Evolutionary conservation across 2,113 vertebrate genomes (phyloP), one percentile per base, ranked within the genome.

Genomic region (Turnix velox): DNA sequence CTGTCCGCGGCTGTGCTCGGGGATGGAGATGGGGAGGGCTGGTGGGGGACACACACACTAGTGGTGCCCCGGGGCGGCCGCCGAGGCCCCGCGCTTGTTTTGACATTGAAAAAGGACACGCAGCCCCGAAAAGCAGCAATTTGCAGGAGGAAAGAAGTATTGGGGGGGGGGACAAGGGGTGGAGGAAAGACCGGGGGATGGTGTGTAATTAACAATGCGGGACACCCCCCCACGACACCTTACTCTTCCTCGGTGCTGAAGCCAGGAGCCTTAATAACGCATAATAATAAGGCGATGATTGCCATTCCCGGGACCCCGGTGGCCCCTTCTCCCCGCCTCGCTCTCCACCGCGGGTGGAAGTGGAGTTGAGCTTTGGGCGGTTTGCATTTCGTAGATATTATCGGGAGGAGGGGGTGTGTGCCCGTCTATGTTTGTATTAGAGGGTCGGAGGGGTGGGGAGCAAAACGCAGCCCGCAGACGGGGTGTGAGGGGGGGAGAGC

Each of bases 1-100:
- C n/a, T n/a, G n/a, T n/a, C n/a, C n/a, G n/a, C n/a, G n/a, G n/a
- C n/a, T n/a, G n/a, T n/a, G n/a, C n/a, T n/a, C n/a, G n/a, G n/a
- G n/a, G n/a, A 96, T 97, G 96, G 95, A 97, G 95, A 95, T 97
- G 96, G 94, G 96, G 94, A 96, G 96, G 31, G n/a, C n/a, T 12
- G 40, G 27, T 11, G 43, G 78, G 17, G 10, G 18, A 20, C 23
- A 46, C 51, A 18, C 30, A 25, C 6, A 17, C 37, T 39, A 16
- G n/a, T 18, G 43, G 35, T 87, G 71, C 71, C 71, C 71, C 59
- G n/a, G 40, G 31, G 40, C 57, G 43, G 31, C 37, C 59, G 74
- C 74, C 22, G 43, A 86, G 61, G 73, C 83, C 90, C 66, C 76
- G 77, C 92, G 75, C 33, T 66, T 49, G 7, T 87, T 73, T 88